Base-by-base conservation (phyloP, 2,113 vertebrate genomes). In the Myanophis thanlyinensis region DNA sequence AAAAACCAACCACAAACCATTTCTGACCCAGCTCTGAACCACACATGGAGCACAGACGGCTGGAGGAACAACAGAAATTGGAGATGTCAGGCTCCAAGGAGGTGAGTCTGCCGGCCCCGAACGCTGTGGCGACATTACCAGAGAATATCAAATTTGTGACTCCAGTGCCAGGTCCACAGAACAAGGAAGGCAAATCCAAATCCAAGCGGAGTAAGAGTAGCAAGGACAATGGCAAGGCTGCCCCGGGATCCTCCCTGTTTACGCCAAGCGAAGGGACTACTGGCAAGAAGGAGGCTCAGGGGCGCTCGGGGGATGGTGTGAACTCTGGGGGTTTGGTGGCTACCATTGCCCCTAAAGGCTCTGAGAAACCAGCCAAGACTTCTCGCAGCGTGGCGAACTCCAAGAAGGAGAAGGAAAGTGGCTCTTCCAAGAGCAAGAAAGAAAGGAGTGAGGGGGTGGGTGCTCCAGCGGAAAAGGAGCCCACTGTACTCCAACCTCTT, bases 41-140 rank as follows among this genome's bases (percentile, higher is more conserved):
- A n/a, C n/a, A n/a, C n/a, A n/a, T n/a, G n/a, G n/a, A n/a, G n/a
- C n/a, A n/a, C n/a, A n/a, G n/a, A n/a, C n/a, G n/a, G n/a, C n/a
- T n/a, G n/a, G n/a, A 99, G 98, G 99, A 99, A 98, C 98, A 98
- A 95, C 98, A 98, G 97, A 99, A 99, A 98, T 97, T 99, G 97
- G 99, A 99, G 98, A 99, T 99, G 99, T 99, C 99, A 95, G 99
- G 98, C 98, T 98, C 98, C 96, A 99, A 99, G 97, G 99, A 99
- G 94, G 98, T 98, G 94, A 98, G 98, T 95, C 98, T 98, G 89
- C 98, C 99, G 49, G 98, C 99, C 80, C 98, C 99, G 90, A 99
- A 98, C 22, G 99, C 99, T 91, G 99, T 99, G 96, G 99, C 99
- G 8, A 98, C 99, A 0, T 97, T 99, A 94, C 99, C 99, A 3